Evolutionary conservation across 2,113 vertebrate species (phyloP).

Genomic region (Ellobius talpinus): DNA sequence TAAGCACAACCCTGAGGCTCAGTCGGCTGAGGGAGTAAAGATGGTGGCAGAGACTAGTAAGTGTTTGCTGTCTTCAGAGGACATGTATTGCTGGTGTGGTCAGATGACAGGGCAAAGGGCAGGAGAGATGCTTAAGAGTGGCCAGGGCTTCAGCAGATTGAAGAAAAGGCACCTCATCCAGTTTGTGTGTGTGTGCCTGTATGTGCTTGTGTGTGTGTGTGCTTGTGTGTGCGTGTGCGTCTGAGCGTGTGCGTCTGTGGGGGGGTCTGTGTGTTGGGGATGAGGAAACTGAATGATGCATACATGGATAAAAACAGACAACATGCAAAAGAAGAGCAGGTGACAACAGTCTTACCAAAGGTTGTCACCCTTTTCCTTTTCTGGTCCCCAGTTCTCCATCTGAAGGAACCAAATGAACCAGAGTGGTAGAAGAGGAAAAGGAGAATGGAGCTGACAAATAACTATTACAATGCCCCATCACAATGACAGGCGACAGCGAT

Average conservation of each 20-base stretch:
- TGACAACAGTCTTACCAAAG: background rate
- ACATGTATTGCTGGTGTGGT: background rate
- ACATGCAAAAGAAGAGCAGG: background rate
- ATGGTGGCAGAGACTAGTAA: no score
- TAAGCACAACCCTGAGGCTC: background rate
- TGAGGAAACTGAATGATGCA: background rate
- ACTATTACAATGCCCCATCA: no score
- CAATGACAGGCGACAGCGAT: no score
- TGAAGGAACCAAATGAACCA: background rate
- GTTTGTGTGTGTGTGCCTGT: background rate
- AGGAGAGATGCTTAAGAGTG: background rate
- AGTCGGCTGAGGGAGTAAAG: background rate
- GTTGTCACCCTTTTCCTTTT: background rate
- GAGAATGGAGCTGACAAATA: background rate
- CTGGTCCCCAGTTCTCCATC: background rate
- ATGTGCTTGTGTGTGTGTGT: no score
- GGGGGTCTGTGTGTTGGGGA: no score
- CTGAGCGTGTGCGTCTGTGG: no score
- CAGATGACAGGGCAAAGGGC: no score
- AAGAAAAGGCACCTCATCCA: background rate
- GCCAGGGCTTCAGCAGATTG: background rate
- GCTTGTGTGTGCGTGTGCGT: accelerated
- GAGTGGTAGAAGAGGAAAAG: accelerated
- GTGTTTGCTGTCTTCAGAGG: background rate
- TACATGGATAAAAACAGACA: background rate